Percentiles rank a stretch among this genome's conserved stretches.
phyloP scores from a whole-genome alignment of 2,113 vertebrate species.

The Nerophis ophidion region DNA sequence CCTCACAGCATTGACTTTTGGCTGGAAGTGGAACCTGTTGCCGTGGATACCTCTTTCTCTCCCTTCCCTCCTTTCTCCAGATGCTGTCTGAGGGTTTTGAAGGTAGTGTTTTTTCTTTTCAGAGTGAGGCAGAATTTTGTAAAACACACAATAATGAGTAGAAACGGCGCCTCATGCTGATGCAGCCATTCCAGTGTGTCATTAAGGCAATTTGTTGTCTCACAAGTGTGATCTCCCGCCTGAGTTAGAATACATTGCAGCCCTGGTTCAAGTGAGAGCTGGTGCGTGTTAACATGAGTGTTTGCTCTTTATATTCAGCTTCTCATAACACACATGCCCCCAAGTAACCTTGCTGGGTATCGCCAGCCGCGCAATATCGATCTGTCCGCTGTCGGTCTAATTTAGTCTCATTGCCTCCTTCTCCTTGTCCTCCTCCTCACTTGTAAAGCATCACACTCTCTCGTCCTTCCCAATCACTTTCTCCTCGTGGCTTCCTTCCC shows the following conservation, averaged over 20 bases:
- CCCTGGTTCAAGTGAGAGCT: slow-evolving; percentile 24
- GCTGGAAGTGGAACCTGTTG: slow-evolving; percentile 62
- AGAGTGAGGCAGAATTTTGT: not conserved
- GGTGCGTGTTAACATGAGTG: slow-evolving; percentile 29
- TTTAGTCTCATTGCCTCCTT: slow-evolving; percentile 30
- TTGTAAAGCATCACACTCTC: slow-evolving; percentile 19
- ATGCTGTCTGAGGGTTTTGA: slow-evolving; percentile 1
- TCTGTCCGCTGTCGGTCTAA: slow-evolving; percentile 25
- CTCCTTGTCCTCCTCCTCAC: slow-evolving; percentile 13
- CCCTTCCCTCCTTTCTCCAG: slow-evolving; percentile 1
- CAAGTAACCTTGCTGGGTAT: slow-evolving; percentile 41
- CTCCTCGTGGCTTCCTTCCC: slow-evolving; percentile 17
- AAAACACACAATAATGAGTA: not conserved
- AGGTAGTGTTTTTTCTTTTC: slow-evolving; percentile 8
- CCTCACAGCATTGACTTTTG: slow-evolving; percentile 57
- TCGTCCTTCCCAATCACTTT: slow-evolving; percentile 13
- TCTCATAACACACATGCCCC: slow-evolving; percentile 40
- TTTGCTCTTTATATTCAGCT: slow-evolving; percentile 43
- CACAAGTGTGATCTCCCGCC: not conserved
- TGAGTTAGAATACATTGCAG: slow-evolving; percentile 9
- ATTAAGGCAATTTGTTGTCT: slow-evolving; percentile 5
- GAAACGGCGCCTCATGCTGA: not conserved
- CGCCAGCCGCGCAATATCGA: slow-evolving; percentile 34
- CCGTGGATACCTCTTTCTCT: slow-evolving; percentile 65
- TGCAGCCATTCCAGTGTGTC: not conserved